Conservation (phyloP, 1,140 invertebrate species). For the Paramacrobiotus metropolitanus region DNA sequence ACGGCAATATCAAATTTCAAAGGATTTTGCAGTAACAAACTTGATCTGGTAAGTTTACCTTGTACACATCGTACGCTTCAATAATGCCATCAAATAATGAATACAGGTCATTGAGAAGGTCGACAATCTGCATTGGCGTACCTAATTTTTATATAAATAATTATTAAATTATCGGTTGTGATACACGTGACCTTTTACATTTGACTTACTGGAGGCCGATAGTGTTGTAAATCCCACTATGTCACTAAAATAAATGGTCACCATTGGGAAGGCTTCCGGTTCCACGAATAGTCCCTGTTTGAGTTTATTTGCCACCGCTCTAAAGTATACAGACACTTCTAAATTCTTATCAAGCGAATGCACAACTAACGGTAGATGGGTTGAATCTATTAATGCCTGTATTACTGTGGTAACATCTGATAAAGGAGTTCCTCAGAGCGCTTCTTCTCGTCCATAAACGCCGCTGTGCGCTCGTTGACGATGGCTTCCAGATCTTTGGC, state of each 20-base stretch:
- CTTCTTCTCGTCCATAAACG: constrained; percentile 53
- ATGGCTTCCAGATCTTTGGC: constrained; percentile 59
- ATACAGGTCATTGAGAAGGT: constrained; percentile 29
- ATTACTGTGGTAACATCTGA: constrained; percentile 42
- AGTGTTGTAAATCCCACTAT: constrained; percentile 77
- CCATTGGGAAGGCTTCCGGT: constrained; percentile 58
- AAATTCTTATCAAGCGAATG: constrained; percentile 26
- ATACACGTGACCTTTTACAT: constrained; percentile 19
- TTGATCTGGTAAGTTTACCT: constrained; percentile 19
- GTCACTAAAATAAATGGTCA: constrained; percentile 73
- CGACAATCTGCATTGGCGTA: constrained; percentile 40
- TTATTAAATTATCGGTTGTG: too few species aligned
- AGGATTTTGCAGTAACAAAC: background rate
- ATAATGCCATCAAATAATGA: constrained; percentile 22
- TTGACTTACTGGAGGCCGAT: constrained; percentile 58
- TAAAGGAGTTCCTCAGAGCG: constrained; percentile 55
- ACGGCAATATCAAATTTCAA: background rate
- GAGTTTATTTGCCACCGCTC: constrained; percentile 52
- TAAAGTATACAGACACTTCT: constrained; percentile 20
- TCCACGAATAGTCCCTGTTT: constrained; percentile 57
- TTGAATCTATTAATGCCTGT: too few species aligned
- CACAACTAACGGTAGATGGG: constrained; percentile 9
- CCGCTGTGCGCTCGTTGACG: constrained; percentile 60
- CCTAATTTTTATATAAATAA: too few species aligned
- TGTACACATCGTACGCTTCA: constrained; percentile 21